A percentile compares a stretch with the other conserved stretches of the same genome.
phyloP scores from a whole-genome alignment of 2,113 vertebrate genomes.

The Macrotus californicus region DNA sequence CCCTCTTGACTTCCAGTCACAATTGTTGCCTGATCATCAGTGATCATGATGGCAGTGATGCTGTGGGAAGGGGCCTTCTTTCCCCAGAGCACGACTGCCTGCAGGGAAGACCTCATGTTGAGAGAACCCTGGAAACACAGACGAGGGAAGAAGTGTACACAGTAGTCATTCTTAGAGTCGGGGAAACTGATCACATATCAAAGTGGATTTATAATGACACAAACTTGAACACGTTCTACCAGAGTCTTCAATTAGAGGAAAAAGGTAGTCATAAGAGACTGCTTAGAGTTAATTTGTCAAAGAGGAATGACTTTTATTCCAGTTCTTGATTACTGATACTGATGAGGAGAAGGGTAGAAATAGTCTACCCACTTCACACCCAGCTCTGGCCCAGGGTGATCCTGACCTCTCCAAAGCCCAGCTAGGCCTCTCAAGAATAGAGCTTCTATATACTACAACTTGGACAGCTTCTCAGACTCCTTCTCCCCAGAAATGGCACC shows the following conservation, averaged over 20 bases:
- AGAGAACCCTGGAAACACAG: constrained; percentile 50
- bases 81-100: constrained; percentile 80
- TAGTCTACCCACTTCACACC: neutral
- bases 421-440: neutral
- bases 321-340: neutral
- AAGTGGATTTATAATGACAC: neutral
- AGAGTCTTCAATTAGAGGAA: neutral
- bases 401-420: neutral
- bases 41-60: constrained; percentile 83
- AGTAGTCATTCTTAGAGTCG: neutral
- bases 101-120: constrained; percentile 72
- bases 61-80: constrained; percentile 81
- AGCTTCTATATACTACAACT: neutral
- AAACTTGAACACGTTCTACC: neutral
- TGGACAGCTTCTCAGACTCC: neutral
- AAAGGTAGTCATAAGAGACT: neutral
- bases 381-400: neutral
- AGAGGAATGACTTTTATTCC: neutral
- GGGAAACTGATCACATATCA: neutral
- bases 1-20: constrained; percentile 86
- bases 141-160: neutral
- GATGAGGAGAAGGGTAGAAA: neutral
- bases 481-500: neutral
- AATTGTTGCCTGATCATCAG: constrained; percentile 83
- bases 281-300: neutral